These are phyloP conservation scores for Rhodeus uyekii DNA, from an alignment of 2,797 vertebrate genomes.

Conservation along the genomic window DNA sequence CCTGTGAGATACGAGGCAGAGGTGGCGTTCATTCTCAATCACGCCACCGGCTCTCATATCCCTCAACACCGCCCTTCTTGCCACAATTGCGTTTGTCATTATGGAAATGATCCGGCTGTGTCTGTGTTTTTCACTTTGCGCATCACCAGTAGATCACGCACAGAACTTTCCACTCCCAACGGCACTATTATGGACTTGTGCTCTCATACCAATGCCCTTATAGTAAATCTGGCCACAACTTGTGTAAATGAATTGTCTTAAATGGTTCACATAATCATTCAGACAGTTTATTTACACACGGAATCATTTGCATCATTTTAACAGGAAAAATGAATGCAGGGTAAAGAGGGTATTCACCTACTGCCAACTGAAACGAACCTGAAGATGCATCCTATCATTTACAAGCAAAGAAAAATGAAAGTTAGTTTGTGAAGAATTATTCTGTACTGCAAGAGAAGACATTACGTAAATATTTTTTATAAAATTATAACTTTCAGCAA, in stretches of 20 bases:
- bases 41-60: too few relatives aligned
- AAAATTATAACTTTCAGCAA: neutral
- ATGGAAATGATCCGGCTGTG: too few relatives aligned
- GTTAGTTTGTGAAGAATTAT: neutral
- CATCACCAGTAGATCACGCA: too few relatives aligned
- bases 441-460: neutral
- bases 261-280: neutral
- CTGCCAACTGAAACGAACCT: neutral
- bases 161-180: too few relatives aligned
- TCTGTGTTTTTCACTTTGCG: too few relatives aligned
- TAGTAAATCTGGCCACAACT: too few relatives aligned
- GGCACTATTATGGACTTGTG: too few relatives aligned
- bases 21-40: too few relatives aligned
- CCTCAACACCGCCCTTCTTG: too few relatives aligned
- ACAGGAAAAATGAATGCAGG: neutral
- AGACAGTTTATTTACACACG: neutral
- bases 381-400: neutral
- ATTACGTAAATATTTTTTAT: neutral
- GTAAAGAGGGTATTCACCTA: neutral
- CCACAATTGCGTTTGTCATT: too few relatives aligned
- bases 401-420: neutral
- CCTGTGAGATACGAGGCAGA: too few relatives aligned
- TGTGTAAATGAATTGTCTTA: neutral
- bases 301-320: neutral
- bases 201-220: too few relatives aligned